Conservation (phyloP, 2,797 vertebrate species). For the Notolepis coatsorum region DNA sequence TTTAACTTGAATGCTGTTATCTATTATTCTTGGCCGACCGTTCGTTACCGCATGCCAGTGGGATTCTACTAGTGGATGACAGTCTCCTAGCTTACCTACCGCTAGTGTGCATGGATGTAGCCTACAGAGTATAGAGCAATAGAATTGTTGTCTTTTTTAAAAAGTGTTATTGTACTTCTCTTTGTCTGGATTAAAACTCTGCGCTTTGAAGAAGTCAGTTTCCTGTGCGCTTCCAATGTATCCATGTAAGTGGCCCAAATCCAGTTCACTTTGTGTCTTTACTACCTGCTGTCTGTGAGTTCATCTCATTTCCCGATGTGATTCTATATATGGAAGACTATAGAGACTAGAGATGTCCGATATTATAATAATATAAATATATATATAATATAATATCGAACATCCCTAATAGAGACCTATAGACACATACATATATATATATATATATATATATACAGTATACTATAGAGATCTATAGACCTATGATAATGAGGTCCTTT, state of each 20-base stretch:
- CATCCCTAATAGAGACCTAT: too few relatives aligned
- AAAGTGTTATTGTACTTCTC: conserved; percentile 71
- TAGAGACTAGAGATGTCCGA: too few relatives aligned
- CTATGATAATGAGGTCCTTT: conserved; percentile 25
- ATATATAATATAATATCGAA: too few relatives aligned
- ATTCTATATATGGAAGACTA: conserved; percentile 59
- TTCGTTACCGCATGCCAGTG: conserved; percentile 49
- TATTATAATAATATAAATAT: background rate
- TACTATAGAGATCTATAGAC: conserved; percentile 29
- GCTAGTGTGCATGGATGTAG: conserved; percentile 63
- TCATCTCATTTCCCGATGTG: conserved; percentile 50
- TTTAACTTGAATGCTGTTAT: conserved; percentile 18
- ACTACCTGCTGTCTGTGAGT: conserved; percentile 51
- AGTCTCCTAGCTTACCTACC: conserved; percentile 17
- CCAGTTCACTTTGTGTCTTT: conserved; percentile 63
- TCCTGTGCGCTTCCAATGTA: conserved; percentile 70
- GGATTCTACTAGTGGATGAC: conserved; percentile 20
- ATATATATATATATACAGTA: too few relatives aligned
- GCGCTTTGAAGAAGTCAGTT: conserved; percentile 78
- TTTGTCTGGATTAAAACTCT: conserved; percentile 81
- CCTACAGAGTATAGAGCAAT: conserved; percentile 23
- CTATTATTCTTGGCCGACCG: conserved; percentile 17
- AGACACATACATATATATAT: too few relatives aligned
- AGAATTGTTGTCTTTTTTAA: conserved; percentile 45
- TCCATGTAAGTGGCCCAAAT: conserved; percentile 76